These are phyloP conservation scores for Aspiorhynchus laticeps DNA, from an alignment of 2,113 vertebrate species.

Conservation along the genomic window DNA sequence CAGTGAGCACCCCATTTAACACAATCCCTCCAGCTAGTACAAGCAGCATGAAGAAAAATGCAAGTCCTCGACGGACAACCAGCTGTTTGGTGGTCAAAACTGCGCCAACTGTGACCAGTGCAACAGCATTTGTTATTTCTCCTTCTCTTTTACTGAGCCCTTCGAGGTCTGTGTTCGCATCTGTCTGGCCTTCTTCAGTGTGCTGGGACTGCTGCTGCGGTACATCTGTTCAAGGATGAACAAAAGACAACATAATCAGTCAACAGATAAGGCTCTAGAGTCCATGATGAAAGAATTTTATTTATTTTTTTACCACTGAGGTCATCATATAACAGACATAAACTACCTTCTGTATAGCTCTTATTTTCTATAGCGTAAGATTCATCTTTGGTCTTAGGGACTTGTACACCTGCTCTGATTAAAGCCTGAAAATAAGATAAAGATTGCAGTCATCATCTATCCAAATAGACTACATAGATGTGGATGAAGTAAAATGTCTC, in stretches of 20 bases:
- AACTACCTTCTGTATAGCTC: conserved; percentile 25
- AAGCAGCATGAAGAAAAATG: too few relatives aligned
- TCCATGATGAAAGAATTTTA: not conserved
- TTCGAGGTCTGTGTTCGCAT: conserved; percentile 45
- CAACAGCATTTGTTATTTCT: too few relatives aligned
- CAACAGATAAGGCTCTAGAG: not conserved
- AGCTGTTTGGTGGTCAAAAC: too few relatives aligned
- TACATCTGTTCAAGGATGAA: not conserved
- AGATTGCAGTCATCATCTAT: not conserved
- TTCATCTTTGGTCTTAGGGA: conserved; percentile 15
- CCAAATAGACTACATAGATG: not conserved
- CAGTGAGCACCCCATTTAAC: too few relatives aligned
- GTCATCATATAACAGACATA: not conserved
- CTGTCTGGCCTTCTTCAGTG: not conserved
- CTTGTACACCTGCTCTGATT: conserved; percentile 47
- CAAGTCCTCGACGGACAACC: too few relatives aligned
- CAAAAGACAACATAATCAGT: not conserved
- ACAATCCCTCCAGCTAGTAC: too few relatives aligned
- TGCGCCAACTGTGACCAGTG: too few relatives aligned
- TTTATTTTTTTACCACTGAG: not conserved
- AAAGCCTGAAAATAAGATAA: conserved; percentile 34
- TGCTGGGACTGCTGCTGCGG: not conserved
- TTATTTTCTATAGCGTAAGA: conserved; percentile 40
- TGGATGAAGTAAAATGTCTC: not conserved
- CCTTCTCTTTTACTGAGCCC: not conserved